phyloP scores from a whole-genome alignment of 2,888 invertebrate species.

The Esperia sulphurella region DNA sequence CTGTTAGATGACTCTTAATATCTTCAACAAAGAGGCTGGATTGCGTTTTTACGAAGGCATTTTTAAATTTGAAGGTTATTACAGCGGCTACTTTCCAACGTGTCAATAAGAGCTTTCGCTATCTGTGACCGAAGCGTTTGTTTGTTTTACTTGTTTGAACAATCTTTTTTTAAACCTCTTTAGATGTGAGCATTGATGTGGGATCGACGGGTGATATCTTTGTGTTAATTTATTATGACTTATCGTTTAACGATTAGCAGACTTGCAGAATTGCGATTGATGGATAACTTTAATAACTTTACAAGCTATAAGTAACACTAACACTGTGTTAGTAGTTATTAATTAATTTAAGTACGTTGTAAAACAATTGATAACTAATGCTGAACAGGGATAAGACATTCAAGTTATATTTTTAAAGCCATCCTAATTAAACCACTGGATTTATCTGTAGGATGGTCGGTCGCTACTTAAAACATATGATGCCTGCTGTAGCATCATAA shows the following conservation, averaged over 20 bases:
- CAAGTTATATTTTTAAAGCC: too few relatives aligned
- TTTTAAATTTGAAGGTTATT: constrained; percentile 20
- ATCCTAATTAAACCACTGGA: too few relatives aligned
- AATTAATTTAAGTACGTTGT: too few relatives aligned
- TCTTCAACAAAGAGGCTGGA: constrained; percentile 28
- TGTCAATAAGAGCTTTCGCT: constrained; percentile 78
- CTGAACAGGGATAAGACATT: too few relatives aligned
- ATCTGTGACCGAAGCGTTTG: constrained; percentile 63
- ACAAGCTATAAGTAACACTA: too few relatives aligned
- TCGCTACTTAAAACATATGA: too few relatives aligned
- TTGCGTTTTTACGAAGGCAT: constrained; percentile 17
- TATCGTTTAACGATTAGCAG: constrained; percentile 4
- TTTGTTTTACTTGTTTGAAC: constrained; percentile 63
- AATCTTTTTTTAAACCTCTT: constrained; percentile 47
- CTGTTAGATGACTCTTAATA: constrained; percentile 22
- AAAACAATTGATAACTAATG: too few relatives aligned
- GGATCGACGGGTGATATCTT: constrained; percentile 30
- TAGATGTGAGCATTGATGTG: constrained; percentile 31
- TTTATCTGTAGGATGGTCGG: too few relatives aligned
- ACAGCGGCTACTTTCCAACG: constrained; percentile 66
- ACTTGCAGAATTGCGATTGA: background rate
- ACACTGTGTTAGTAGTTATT: too few relatives aligned
- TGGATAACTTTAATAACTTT: background rate
- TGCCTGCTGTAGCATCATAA: too few relatives aligned
- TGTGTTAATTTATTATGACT: constrained; percentile 37